phyloP scores from a whole-genome alignment of 2,888 invertebrate genomes.

The Drosophila seclusa region DNA sequence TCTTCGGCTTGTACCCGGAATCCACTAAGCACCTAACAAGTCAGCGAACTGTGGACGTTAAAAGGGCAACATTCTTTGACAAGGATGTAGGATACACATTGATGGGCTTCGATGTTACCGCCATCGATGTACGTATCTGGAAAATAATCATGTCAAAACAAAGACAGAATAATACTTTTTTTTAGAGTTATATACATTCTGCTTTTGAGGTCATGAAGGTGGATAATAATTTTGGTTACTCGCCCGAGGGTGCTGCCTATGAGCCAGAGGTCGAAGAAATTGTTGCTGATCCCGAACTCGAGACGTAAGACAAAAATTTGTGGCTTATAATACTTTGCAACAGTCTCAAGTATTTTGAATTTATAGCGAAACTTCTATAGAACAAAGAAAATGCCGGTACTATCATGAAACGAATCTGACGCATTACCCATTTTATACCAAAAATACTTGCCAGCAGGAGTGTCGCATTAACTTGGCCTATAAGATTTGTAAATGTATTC shows the following conservation, averaged over 20 bases:
- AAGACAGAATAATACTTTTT: not conserved
- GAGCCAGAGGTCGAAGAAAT: constrained; percentile 75
- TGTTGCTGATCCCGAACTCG: constrained; percentile 75
- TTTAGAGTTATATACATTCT: constrained; percentile 81
- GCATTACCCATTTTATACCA: constrained; percentile 83
- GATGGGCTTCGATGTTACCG: constrained; percentile 70
- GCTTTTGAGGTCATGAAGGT: constrained; percentile 82
- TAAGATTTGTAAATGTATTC: constrained; percentile 83
- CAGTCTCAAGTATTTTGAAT: not conserved
- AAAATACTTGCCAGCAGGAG: constrained; percentile 83
- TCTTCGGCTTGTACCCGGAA: constrained; percentile 72
- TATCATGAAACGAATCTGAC: constrained; percentile 83
- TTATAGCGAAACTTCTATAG: constrained; percentile 74
- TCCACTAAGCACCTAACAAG: constrained; percentile 23
- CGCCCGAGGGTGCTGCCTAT: constrained; percentile 68
- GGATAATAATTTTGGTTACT: constrained; percentile 73
- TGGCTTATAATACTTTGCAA: not conserved
- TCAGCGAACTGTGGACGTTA: constrained; percentile 34
- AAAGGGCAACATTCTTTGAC: constrained; percentile 75
- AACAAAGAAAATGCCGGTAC: constrained; percentile 83
- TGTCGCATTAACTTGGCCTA: constrained; percentile 83
- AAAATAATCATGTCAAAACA: not conserved
- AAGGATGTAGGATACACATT: constrained; percentile 75
- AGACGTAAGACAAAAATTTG: constrained; percentile 53
- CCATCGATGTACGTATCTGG: constrained; percentile 67